Conservation (phyloP, 1,140 invertebrate species). For the Matsumurasca onukii region DNA sequence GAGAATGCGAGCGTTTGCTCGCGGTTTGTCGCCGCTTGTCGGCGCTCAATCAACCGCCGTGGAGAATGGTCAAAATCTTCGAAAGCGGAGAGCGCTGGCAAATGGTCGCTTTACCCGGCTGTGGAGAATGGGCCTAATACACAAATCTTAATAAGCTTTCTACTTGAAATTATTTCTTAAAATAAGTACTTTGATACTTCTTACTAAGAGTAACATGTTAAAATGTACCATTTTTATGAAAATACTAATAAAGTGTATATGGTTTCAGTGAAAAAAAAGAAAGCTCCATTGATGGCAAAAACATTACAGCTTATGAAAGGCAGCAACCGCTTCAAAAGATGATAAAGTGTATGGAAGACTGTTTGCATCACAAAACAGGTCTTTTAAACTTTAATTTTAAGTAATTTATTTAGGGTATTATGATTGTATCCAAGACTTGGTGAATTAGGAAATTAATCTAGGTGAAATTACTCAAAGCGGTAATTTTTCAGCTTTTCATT, state of each 20-base stretch:
- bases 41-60: too few relatives aligned
- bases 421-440: too few relatives aligned
- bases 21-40: too few relatives aligned
- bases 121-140: neutral
- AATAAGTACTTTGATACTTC: neutral
- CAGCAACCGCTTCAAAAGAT: conserved; percentile 37
- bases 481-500: too few relatives aligned
- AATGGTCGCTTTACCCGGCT: too few relatives aligned
- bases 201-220: neutral
- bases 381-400: too few relatives aligned
- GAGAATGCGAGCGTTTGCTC: too few relatives aligned
- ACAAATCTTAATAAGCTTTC: neutral
- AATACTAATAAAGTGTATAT: neutral
- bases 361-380: neutral
- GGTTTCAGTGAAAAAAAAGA: conserved; percentile 44
- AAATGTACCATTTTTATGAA: neutral
- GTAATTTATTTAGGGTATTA: too few relatives aligned
- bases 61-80: too few relatives aligned
- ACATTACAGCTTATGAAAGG: conserved; percentile 43
- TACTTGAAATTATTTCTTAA: neutral
- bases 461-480: too few relatives aligned
- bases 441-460: too few relatives aligned
- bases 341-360: neutral
- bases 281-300: conserved; percentile 45
- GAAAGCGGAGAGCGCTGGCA: too few relatives aligned